Conservation (phyloP, 2,888 invertebrate genomes). For the Glyphotaelius pellucidus region DNA sequence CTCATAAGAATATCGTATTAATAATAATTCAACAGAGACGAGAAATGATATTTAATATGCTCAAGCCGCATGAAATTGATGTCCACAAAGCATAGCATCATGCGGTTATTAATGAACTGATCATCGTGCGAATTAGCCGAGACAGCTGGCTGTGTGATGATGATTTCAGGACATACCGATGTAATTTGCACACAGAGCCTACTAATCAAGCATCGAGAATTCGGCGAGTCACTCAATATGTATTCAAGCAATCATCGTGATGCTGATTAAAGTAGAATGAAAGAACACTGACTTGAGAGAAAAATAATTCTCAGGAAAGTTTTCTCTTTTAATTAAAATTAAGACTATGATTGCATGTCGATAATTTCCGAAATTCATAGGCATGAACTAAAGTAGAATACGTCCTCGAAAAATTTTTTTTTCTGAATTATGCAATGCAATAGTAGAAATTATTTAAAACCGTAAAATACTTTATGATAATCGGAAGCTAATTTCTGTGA, state of each 20-base stretch:
- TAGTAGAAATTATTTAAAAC: neutral
- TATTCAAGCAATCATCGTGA: neutral
- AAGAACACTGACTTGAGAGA: neutral
- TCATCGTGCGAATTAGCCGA: neutral
- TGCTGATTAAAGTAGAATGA: neutral
- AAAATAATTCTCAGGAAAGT: neutral
- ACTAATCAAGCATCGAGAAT: neutral
- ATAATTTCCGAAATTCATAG: too few species aligned
- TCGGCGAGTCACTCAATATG: neutral
- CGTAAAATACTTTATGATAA: neutral
- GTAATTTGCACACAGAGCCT: neutral
- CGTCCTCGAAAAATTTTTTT: neutral
- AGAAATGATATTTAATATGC: neutral
- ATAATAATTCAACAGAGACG: neutral
- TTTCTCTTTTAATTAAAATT: neutral
- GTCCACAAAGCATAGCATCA: neutral
- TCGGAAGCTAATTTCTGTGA: neutral
- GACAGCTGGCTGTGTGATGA: neutral
- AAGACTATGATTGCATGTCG: neutral
- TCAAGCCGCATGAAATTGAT: neutral
- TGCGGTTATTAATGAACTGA: conserved; percentile 2
- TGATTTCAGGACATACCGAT: neutral
- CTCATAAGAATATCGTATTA: neutral
- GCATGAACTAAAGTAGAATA: neutral
- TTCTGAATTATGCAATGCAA: too few species aligned